Evolutionary conservation across 2,797 vertebrate species (phyloP).

Genomic region (Typhlichthys subterraneus): DNA sequence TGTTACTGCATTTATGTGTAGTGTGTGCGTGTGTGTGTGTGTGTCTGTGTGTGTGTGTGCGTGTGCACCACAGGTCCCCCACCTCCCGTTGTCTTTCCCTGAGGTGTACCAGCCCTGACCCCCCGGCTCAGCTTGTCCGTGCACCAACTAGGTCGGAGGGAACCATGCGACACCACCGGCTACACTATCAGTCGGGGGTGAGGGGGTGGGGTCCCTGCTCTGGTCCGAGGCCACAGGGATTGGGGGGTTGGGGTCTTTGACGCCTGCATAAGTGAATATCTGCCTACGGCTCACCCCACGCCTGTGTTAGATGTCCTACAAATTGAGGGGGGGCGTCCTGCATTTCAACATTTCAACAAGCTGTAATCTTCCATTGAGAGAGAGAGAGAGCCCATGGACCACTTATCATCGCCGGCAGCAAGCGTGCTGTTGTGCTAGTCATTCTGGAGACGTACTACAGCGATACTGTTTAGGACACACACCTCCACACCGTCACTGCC

Average conservation of each 20-base stretch:
- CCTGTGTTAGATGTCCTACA: slow-evolving; percentile 50
- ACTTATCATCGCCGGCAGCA: no score
- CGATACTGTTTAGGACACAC: slow-evolving; percentile 20
- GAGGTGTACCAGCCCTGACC: slow-evolving; percentile 65
- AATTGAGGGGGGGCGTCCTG: slow-evolving; percentile 73
- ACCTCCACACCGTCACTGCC: slow-evolving; percentile 32
- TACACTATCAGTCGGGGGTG: slow-evolving; percentile 39
- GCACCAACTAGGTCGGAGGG: slow-evolving; percentile 69
- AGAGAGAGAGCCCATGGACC: background rate
- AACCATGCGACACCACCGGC: slow-evolving; percentile 39
- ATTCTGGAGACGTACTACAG: no score
- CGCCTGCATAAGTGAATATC: slow-evolving; percentile 35
- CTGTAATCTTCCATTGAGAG: slow-evolving; percentile 88
- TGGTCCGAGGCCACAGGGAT: slow-evolving; percentile 8
- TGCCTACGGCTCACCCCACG: slow-evolving; percentile 38
- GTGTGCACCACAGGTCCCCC: slow-evolving; percentile 18
- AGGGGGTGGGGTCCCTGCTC: slow-evolving; percentile 4
- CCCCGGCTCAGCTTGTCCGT: slow-evolving; percentile 47
- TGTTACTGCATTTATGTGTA: slow-evolving; percentile 20
- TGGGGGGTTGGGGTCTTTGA: slow-evolving; percentile 28
- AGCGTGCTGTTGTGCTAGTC: no score
- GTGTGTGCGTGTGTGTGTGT: slow-evolving; percentile 16
- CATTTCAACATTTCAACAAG: slow-evolving; percentile 82
- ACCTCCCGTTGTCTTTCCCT: slow-evolving; percentile 42
- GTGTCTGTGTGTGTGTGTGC: background rate